Evolutionary conservation across 2,888 invertebrate genomes (phyloP), one percentile per base, ranked within the genome.

Genomic region (Quadroppia sp.): DNA sequence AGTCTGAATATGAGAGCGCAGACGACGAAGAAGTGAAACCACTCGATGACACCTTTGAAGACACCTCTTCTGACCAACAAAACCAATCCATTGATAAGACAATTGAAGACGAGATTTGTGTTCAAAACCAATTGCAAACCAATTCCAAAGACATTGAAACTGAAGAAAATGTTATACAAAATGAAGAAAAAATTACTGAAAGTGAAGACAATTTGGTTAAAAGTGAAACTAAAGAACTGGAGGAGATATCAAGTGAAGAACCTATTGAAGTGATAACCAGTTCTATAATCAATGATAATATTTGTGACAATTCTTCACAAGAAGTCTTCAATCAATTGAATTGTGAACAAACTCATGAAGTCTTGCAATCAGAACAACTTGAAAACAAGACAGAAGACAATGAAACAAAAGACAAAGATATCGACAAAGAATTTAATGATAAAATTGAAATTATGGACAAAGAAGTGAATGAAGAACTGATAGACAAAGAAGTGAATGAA

Each of bases 1-100:
- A 79, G 32, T 81, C 81, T 6, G 82, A 81, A 72, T 80, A 80
- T 78, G 81, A 81, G 76, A 81, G 81, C 79, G 80, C 81, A 6
- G 79, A 78, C 72, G 78, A 78, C 48, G 78, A 79, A 73, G 77
- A 74, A 17, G 67, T 78, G 67, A 77, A 78, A 45, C 77, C 77
- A 72, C 75, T 71, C 13, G 70, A 61, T 72, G 64, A 36, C 48
- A 45, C 20, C n/a, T 73, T 73, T 45, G 70, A 73, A 25, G 69
- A 73, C 69, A 73, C 70, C 17, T 17, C 40, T 40, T 1, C 32
- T 42, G 67, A 72, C 36, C 36, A 36, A 4, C 4, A 36, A 9
- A 36, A 36, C 9, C 36, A 36, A 36, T 36, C 36, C 6, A 4
- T 36, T 36, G 45, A 45, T 11, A 15, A 45, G 9, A 13, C 45